phyloP scores from a whole-genome alignment of 2,888 invertebrate genomes.

The Litoditis marina region DNA sequence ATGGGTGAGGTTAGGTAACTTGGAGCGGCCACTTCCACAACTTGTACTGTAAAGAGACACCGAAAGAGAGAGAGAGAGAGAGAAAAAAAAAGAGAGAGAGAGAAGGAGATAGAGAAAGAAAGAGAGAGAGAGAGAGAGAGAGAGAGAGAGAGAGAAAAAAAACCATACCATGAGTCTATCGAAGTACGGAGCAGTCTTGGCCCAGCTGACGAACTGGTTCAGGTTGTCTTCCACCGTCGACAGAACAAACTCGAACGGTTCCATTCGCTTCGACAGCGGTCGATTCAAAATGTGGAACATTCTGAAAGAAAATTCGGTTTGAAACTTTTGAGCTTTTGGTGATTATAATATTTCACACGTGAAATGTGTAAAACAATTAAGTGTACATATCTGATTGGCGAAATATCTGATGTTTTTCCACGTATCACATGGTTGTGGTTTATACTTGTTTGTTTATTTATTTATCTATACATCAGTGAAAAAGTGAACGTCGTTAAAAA shows the following conservation, averaged over 20 bases:
- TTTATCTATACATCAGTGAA: no score
- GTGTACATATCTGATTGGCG: no score
- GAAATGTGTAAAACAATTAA: no score
- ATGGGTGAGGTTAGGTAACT: neutral
- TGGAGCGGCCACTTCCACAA: neutral
- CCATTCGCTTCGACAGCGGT: conserved; percentile 1
- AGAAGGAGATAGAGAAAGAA: neutral
- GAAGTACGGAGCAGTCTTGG: conserved; percentile 46
- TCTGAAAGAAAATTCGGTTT: no score
- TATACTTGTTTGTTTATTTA: no score
- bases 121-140: neutral
- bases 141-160: conserved; percentile 4
- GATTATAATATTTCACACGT: no score
- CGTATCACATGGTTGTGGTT: no score
- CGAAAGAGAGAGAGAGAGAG: neutral
- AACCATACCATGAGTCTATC: conserved; percentile 15
- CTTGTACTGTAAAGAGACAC: no score
- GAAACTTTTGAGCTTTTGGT: no score
- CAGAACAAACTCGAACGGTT: conserved; percentile 31
- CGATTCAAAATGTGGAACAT: no score
- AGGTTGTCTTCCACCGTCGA: conserved; percentile 43
- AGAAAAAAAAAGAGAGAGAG: neutral
- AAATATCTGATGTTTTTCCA: no score
- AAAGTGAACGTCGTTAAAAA: conserved; percentile 2
- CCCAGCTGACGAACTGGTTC: conserved; percentile 48